A percentile compares a stretch with the other conserved stretches of the same genome.
Conservation (phyloP, 2,797 vertebrate genomes). For the Eulemur rubriventer region DNA sequence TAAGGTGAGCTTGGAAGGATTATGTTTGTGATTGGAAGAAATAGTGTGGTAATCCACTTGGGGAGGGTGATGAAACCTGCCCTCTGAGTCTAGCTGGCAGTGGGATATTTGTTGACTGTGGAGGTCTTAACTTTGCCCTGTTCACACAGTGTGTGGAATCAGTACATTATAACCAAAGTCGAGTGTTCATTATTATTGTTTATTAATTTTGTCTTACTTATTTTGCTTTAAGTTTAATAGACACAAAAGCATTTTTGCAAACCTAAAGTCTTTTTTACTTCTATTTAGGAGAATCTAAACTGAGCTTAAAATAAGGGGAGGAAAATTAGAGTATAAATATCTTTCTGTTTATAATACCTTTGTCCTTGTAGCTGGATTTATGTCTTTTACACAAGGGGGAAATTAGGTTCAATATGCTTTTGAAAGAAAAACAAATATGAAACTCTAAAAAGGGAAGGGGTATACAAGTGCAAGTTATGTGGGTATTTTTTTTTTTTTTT, state of each 20-base stretch:
- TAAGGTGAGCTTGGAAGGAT: background rate
- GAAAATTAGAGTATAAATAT: background rate
- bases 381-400: background rate
- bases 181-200: background rate
- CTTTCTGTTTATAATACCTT: background rate
- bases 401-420: background rate
- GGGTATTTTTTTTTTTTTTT: background rate
- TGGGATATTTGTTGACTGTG: background rate
- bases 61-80: background rate
- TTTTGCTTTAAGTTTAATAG: background rate
- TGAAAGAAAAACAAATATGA: slow-evolving; percentile 18
- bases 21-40: background rate
- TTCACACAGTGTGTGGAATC: background rate
- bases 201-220: background rate
- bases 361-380: background rate
- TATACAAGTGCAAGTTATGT: background rate
- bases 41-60: background rate
- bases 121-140: background rate
- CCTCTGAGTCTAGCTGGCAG: background rate
- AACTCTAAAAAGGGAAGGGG: background rate
- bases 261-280: background rate
- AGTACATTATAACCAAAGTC: background rate
- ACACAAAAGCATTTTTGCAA: background rate
- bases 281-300: background rate
- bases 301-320: background rate